Conservation (phyloP, 2,113 vertebrate genomes). For the Rafetus swinhoei region DNA sequence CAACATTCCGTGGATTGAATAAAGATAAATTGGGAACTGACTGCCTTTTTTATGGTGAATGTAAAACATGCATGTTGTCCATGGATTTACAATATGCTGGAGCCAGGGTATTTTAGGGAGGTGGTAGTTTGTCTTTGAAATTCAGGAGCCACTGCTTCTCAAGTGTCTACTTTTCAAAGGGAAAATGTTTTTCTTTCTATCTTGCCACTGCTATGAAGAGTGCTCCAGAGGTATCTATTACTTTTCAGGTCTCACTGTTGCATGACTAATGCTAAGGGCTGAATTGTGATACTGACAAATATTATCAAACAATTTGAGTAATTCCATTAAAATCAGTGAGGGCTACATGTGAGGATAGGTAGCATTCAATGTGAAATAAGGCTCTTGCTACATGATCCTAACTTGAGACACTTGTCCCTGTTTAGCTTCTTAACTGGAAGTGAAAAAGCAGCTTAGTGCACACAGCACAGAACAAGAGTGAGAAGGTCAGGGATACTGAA, state of each 20-base stretch:
- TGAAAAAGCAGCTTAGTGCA: neutral
- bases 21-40: neutral
- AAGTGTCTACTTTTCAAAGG: neutral
- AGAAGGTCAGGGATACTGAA: neutral
- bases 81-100: neutral
- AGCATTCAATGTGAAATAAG: neutral
- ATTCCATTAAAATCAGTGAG: neutral
- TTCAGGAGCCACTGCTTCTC: neutral
- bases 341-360: neutral
- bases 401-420: neutral
- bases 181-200: neutral
- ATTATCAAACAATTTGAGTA: neutral
- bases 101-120: neutral
- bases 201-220: neutral
- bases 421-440: neutral
- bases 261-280: rapidly evolving
- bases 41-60: neutral
- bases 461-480: neutral
- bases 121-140: neutral
- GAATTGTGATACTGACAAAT: neutral
- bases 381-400: neutral
- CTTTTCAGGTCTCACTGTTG: neutral
- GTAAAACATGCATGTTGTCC: neutral
- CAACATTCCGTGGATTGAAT: neutral
- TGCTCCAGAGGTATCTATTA: neutral